Conservation (phyloP, 2,113 vertebrate genomes). For the Podarcis raffonei region DNA sequence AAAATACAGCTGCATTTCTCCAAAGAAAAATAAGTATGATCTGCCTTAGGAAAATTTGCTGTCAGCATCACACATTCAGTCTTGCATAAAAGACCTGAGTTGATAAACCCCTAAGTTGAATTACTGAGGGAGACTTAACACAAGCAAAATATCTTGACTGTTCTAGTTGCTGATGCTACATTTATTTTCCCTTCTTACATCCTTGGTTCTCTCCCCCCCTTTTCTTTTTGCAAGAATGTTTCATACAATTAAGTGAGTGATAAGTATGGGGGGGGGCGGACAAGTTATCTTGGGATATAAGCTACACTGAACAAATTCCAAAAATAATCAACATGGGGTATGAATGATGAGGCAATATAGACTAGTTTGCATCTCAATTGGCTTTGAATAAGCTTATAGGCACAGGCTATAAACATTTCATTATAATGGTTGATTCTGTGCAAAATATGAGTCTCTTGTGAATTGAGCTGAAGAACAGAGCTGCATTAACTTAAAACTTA, state of each 20-base stretch:
- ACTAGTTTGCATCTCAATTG: constrained; percentile 68
- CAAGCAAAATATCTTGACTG: constrained; percentile 24
- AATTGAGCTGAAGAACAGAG: constrained; percentile 36
- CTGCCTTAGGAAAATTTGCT: neutral
- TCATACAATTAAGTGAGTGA: constrained; percentile 73
- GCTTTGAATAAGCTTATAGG: constrained; percentile 56
- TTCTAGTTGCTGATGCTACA: constrained; percentile 37
- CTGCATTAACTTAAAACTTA: neutral
- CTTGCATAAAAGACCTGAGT: neutral
- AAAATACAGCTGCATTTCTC: neutral
- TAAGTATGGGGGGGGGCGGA: constrained; percentile 59
- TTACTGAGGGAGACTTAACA: neutral
- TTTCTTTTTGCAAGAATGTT: constrained; percentile 47
- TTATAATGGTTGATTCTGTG: constrained; percentile 38
- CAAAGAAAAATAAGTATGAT: neutral
- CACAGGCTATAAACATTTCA: constrained; percentile 56
- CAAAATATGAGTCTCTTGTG: constrained; percentile 45
- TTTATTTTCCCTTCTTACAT: constrained; percentile 34
- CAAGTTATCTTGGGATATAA: constrained; percentile 59
- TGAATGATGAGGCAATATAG: constrained; percentile 62
- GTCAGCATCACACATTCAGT: neutral
- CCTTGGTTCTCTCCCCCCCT: neutral
- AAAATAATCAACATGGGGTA: constrained; percentile 55
- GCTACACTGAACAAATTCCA: constrained; percentile 60
- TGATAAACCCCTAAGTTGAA: neutral